Evolutionary conservation across 2,113 vertebrate species (phyloP).

Genomic region (Willisornis vidua): DNA sequence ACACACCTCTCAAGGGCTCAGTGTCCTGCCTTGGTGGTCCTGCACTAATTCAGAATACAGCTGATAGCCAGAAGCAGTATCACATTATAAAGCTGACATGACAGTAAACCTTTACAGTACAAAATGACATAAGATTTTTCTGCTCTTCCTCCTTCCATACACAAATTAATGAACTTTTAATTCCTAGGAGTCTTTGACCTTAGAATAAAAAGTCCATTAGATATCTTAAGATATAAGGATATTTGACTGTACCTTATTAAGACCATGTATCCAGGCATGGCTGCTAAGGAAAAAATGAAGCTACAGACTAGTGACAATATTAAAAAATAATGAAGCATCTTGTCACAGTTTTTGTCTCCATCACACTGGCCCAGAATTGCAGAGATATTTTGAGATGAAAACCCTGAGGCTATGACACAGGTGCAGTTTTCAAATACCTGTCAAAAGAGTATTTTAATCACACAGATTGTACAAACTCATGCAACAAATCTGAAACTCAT

Average conservation of each 20-base stretch:
- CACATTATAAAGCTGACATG: not conserved
- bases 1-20: not conserved
- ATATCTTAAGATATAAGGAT: not conserved
- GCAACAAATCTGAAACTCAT: fast-evolving
- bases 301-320: conserved; percentile 68
- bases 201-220: not conserved
- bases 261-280: conserved; percentile 83
- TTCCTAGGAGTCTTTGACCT: not conserved
- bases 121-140: not conserved
- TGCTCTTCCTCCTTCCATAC: not conserved
- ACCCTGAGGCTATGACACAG: conserved; percentile 65
- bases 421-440: conserved; percentile 80
- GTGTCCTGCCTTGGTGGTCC: not conserved
- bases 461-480: not conserved
- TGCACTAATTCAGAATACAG: not conserved
- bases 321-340: conserved; percentile 78
- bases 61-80: not conserved
- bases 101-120: not conserved
- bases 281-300: conserved; percentile 77
- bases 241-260: conserved; percentile 76
- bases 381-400: conserved; percentile 65
- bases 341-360: conserved; percentile 60
- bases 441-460: conserved; percentile 14
- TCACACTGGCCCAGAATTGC: conserved; percentile 77
- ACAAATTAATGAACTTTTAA: not conserved